Base-by-base conservation (phyloP, 2,797 vertebrate species). In the Pipistrellus pipistrellus region DNA sequence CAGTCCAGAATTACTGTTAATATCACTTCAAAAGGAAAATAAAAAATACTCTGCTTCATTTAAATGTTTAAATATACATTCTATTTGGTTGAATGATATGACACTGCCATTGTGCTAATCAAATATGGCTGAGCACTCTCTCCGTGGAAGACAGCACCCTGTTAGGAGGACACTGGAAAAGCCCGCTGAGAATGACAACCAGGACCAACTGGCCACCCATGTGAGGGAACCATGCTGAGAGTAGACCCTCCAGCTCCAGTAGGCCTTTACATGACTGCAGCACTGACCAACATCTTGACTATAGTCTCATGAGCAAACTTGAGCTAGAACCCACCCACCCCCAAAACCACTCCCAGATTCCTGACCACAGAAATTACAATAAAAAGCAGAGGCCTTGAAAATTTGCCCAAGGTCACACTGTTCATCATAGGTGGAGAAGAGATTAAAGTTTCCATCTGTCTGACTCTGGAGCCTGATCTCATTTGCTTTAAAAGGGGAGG, bases 381-480 rank as follows among this genome's bases (percentile, higher is more conserved):
- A 9, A 30, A 88, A 76, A 92, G 77, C 25, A 35, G 32, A 41
- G 15, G 57, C 35, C 53, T 84, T 88, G n/a, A 86, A 38, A 77
- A 73, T 83, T 46, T 88, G 25, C 20, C 20, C 27, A 62, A 72
- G 75, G 62, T 77, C 62, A 85, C 13, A 53, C 23, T 27, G 48
- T 41, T 92, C 59, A 78, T 83, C 59, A 53, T 2, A 80, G 66
- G 8, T 62, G 6, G 27, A 35, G 27, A 91, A 78, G 27, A 78
- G n/a, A 83, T 86, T 90, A 88, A 94, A 95, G 85, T 82, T 25
- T 30, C 71, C n/a, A 30, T 55, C 55, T 73, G 23, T 77, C 48
- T 93, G 75, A 87, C 25, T n/a, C 66, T 81, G 35, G 35, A 72
- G 44, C 38, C 88, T 87, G 38, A 35, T 57, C 30, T 92, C 11